phyloP scores from a whole-genome alignment of 2,113 vertebrate genomes.

The Eudorcas thomsonii region DNA sequence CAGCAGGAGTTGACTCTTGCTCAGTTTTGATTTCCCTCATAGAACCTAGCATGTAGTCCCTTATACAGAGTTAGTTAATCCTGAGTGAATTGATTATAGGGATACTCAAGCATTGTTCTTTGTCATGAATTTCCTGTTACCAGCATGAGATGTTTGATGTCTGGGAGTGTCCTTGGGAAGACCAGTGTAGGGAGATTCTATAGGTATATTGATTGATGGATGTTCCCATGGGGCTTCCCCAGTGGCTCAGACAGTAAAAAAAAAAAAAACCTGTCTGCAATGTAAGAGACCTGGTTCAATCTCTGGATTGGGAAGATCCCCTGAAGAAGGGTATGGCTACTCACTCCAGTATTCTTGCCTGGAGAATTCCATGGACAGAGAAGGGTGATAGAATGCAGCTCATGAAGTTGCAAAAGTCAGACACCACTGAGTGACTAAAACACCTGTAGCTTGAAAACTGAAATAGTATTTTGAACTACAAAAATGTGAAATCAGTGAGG shows the following conservation, averaged over 20 bases:
- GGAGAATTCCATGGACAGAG: background rate
- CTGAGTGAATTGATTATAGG: background rate
- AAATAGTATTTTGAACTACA: background rate
- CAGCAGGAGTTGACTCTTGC: background rate
- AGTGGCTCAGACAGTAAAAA: background rate
- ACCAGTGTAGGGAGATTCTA: background rate
- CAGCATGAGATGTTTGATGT: background rate
- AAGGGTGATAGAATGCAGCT: background rate
- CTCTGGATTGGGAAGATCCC: background rate
- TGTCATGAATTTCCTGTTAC: background rate
- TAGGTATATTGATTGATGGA: background rate
- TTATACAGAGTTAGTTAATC: background rate
- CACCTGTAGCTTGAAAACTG: background rate
- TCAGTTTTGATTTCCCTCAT: background rate
- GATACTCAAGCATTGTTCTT: background rate
- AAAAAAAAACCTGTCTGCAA: background rate
- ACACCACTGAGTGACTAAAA: accelerated
- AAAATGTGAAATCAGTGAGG: background rate
- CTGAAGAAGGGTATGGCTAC: background rate
- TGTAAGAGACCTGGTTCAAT: background rate
- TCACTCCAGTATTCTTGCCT: background rate
- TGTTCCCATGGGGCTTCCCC: background rate
- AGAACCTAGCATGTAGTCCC: background rate
- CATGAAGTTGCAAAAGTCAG: background rate
- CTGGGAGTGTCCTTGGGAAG: background rate